A percentile compares a stretch with the other conserved stretches of the same genome.
Evolutionary conservation across 2,888 invertebrate species (phyloP).

Genomic region (Meandrusa payeni): DNA sequence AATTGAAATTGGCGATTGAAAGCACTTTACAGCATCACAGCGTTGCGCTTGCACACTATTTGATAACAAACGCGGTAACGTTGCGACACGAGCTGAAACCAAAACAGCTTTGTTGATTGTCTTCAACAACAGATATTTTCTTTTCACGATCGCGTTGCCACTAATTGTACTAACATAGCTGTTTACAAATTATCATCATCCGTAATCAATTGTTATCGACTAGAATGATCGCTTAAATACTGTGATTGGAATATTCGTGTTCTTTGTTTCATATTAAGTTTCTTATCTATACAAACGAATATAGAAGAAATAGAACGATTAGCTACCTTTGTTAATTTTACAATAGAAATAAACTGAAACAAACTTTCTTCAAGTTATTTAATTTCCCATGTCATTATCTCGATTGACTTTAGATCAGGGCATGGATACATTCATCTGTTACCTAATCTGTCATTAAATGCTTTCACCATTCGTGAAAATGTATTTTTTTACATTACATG

Average conservation of each 20-base stretch:
- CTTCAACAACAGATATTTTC: slow-evolving; percentile 51
- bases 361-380: no score
- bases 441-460: no score
- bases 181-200: slow-evolving; percentile 71
- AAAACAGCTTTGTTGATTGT: slow-evolving; percentile 69
- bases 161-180: slow-evolving; percentile 59
- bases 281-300: neutral
- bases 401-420: no score
- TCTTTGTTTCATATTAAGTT: neutral
- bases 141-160: slow-evolving; percentile 45
- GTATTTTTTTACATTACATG: no score
- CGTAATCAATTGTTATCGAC: slow-evolving; percentile 62
- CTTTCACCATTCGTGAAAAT: no score
- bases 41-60: slow-evolving; percentile 32
- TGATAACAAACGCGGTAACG: slow-evolving; percentile 38
- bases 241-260: slow-evolving; percentile 34
- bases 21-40: slow-evolving; percentile 23
- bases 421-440: no score
- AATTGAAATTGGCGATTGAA: slow-evolving; percentile 17
- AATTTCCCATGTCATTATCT: no score
- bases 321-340: no score
- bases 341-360: no score
- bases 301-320: no score
- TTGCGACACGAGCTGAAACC: slow-evolving; percentile 51
- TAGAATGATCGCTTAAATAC: slow-evolving; percentile 42